phyloP scores from a whole-genome alignment of 1,140 invertebrate species.

The Eulimnadia texana region DNA sequence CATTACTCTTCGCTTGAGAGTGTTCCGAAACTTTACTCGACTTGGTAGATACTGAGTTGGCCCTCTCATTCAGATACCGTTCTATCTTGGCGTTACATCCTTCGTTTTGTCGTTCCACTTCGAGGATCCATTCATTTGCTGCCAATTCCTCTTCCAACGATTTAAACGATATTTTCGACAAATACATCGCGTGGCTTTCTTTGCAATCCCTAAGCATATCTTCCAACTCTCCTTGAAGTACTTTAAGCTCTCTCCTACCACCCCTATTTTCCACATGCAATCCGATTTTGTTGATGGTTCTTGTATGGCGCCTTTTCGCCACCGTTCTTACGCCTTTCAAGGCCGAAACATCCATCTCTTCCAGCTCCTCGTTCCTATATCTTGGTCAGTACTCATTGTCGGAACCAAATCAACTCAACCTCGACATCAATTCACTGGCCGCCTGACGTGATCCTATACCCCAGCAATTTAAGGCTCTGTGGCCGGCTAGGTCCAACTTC shows the following conservation, averaged over 20 bases:
- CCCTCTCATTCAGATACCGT: not conserved
- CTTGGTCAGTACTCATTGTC: not conserved
- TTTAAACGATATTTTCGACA: not conserved
- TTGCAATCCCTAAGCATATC: not conserved
- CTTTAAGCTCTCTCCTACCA: not conserved
- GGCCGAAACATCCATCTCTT: not conserved
- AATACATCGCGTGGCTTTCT: not conserved
- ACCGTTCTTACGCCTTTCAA: not conserved
- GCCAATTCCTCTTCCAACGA: not conserved
- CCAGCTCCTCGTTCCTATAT: not conserved
- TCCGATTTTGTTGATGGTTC: not conserved
- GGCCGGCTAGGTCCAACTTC: no score
- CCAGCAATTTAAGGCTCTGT: no score
- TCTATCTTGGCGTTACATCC: not conserved
- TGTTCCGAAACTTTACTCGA: not conserved
- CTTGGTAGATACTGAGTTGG: not conserved
- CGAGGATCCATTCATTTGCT: not conserved
- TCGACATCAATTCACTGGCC: not conserved
- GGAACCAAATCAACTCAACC: no score
- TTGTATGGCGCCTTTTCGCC: not conserved
- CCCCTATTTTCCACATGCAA: not conserved
- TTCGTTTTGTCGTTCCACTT: not conserved
- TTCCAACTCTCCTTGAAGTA: not conserved
- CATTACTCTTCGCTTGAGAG: no score
- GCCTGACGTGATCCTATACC: no score